Evolutionary conservation across 1,140 invertebrate genomes (phyloP), one percentile per base, ranked within the genome.

Genomic region (Hylaeus anthracinus): DNA sequence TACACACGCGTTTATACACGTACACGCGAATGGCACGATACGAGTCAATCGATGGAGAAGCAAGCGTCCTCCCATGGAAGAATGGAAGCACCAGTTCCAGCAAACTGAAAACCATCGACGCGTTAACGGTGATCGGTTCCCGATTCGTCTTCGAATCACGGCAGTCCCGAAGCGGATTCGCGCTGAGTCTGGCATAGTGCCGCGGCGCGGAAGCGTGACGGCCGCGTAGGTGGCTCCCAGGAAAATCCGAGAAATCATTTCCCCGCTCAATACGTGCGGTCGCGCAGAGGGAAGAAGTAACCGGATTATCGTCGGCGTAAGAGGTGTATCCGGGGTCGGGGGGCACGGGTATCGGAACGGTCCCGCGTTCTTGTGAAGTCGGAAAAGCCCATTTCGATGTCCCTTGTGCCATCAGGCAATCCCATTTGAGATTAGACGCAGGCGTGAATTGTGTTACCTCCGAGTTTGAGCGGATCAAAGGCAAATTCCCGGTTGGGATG

Each of bases 381-480:
- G 84, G 88, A 88, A 84, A 83, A 87, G 88, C 87, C 87, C 85
- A 89, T 89, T 88, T 88, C 83, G 85, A 81, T 89, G 85, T 86
- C 89, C 86, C 89, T 88, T 87, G 85, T 85, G 86, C 81, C 86
- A 89, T 88, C 87, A 82, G 87, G 81, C 86, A 90, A 90, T 90
- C 89, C 88, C 77, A 89, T 91, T 89, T 88, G 88, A 89, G 87
- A 92, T 91, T 91, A 92, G 91, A 89, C 82, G 78, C 74, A 88
- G 87, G 86, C 88, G 88, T 88, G 88, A 92, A 91, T 90, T 88
- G 85, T 88, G 86, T 92, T 92, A 91, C 90, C 87, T 86, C 75
- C 78, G 84, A 90, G 88, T 89, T 87, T 86, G 85, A 86, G 82
- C 83, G 88, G 88, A 92, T 92, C 91, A 92, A 91, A 92, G 91